Conservation (phyloP, 2,113 vertebrate species). For the Oncorhynchus nerka region DNA sequence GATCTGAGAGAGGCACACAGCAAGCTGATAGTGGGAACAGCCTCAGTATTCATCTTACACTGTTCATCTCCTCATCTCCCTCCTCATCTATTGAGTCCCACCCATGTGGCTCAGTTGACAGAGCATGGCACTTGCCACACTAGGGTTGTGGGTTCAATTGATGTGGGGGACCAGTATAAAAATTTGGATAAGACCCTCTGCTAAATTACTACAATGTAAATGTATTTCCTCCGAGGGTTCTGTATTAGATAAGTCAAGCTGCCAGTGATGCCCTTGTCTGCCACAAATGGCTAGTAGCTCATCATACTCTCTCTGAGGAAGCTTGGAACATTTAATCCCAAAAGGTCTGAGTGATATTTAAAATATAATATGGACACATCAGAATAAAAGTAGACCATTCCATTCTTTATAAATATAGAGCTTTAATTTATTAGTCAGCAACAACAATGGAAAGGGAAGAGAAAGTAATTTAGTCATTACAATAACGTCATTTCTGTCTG, state of each 20-base stretch:
- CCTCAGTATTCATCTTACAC: not conserved
- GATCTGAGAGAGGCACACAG: not conserved
- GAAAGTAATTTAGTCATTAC: constrained; percentile 72
- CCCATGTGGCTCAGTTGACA: no score
- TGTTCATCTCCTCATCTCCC: not conserved
- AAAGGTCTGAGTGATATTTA: constrained; percentile 39
- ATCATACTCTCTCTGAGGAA: not conserved
- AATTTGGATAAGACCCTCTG: no score
- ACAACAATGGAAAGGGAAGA: constrained; percentile 70
- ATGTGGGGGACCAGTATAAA: no score
- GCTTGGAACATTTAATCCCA: no score
- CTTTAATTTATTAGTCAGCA: constrained; percentile 83
- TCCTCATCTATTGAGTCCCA: no score
- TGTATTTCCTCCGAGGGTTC: not conserved
- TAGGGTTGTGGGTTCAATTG: no score
- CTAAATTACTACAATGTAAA: not conserved
- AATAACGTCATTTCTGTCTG: constrained; percentile 72
- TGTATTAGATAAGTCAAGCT: not conserved
- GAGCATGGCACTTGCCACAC: no score
- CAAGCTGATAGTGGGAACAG: not conserved
- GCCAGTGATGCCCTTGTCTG: not conserved
- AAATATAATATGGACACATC: constrained; percentile 62
- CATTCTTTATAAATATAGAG: constrained; percentile 80
- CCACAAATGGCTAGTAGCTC: not conserved
- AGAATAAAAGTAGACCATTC: constrained; percentile 64